phyloP scores from a whole-genome alignment of 2,888 invertebrate species.

The Blastobasis adustella region DNA sequence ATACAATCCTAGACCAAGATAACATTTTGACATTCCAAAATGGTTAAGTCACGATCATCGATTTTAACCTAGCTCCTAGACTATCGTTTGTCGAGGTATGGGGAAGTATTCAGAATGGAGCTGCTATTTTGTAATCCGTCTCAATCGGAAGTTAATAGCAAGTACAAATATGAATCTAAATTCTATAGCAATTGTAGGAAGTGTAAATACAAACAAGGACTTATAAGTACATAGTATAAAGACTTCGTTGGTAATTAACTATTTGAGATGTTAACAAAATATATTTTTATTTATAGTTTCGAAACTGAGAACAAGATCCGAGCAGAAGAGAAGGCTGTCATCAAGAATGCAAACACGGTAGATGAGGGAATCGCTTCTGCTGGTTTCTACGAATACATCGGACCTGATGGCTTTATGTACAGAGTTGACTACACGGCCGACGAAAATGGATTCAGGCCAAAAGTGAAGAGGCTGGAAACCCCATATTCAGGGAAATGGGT shows the following conservation, averaged over 20 bases:
- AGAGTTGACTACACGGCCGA: constrained; percentile 70
- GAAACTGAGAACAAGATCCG: constrained; percentile 73
- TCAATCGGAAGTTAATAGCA: constrained; percentile 2
- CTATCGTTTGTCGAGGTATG: constrained; percentile 4
- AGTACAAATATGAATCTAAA: no score
- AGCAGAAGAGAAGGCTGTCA: constrained; percentile 65
- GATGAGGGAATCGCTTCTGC: constrained; percentile 68
- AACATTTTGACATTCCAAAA: no score
- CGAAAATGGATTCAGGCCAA: constrained; percentile 67
- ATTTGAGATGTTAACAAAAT: background rate
- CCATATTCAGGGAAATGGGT: constrained; percentile 69
- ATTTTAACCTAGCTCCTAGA: constrained; percentile 1
- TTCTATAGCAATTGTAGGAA: no score
- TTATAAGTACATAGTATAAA: no score
- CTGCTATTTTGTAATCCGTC: constrained; percentile 1
- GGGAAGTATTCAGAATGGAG: constrained; percentile 5
- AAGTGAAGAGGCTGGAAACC: constrained; percentile 60
- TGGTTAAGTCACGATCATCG: background rate
- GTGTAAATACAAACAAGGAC: no score
- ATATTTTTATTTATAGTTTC: constrained; percentile 43
- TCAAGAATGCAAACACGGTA: constrained; percentile 63
- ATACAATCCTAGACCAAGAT: no score
- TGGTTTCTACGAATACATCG: constrained; percentile 72
- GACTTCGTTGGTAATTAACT: background rate
- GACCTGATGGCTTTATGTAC: constrained; percentile 70